Base-by-base conservation (phyloP, 2,113 vertebrate species). In the Sarotherodon lohbergeri region DNA sequence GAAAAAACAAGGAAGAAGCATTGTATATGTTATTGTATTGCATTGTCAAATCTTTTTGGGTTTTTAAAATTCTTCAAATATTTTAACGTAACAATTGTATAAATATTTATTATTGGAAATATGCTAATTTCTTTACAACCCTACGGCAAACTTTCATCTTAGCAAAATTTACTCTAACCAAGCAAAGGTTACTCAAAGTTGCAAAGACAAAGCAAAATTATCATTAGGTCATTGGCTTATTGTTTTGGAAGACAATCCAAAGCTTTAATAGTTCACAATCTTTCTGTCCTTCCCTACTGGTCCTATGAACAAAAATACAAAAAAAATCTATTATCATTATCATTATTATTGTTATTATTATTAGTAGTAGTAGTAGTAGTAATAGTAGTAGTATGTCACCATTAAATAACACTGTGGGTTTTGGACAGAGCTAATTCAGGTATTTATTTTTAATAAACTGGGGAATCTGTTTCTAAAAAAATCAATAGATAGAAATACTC, bases 311-410 rank as follows among this genome's bases (percentile, higher is more conserved):
- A 63, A 63, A 63, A 63, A n/a, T n/a, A 36, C 32, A 4, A 66
- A 66, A 39, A 66, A 66, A 5, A 10, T 66, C 4, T 12, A 66
- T 36, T 63, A 36, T 63, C 14, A 59, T 59, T 32, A 32, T 59
- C 0, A 17, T 9, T 32, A 16, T 2, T 8, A 24, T 0, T 3
- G 5, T 43, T 7, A 17, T 48, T 17, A 4, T 16, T 7, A 16
- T 48, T 17, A 48, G 0, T 48, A 48, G 1, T 19, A 57, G 0
- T 57, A 24, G 2, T 56, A 34, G 5, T 10, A 61, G 29, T 6
- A 63, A 14, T 9, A 59, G 27, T 4, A 34, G 57, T n/a, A 63
- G 17, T 66, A 66, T 3, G 17, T 66, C 61, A 66, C 10, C 61
- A 66, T 66, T 66, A 66, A 66, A 66, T 6, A 66, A 39, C 17